Evolutionary conservation across 1,140 invertebrate species (phyloP), one percentile per base, ranked within the genome.

Genomic region (Polypedilum vanderplanki): DNA sequence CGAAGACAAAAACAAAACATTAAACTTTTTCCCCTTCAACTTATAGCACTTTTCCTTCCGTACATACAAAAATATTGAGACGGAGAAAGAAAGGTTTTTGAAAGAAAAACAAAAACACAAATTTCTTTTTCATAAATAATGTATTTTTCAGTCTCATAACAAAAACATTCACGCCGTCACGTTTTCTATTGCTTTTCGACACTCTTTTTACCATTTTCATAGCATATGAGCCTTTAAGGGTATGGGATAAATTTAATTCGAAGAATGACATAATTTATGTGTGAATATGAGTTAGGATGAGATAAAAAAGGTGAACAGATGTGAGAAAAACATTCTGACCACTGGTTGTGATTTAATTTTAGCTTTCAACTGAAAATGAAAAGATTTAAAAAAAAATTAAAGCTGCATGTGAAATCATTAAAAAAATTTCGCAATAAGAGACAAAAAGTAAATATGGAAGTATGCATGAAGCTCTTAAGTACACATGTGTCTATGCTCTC

Each of bases 161-260:
- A 57, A 57, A 57, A 57, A 57, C 46, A 57, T 57, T 57, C n/a
- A 57, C 46, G 46, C 46, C n/a, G 46, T 57, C 46, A 57, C 46
- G 46, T 57, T 57, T 57, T 57, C 46, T 57, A 57, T 57, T 57
- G 46, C 46, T 57, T 57, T 57, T 57, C 46, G 12, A 57, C 46
- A 57, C 46, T 57, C n/a, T 57, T 57, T 15, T 57, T 57, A 57
- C 12, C 46, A 57, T n/a, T n/a, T n/a, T n/a, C n/a, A 12, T 57
- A 57, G 46, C 46, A 57, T 57, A 12, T 57, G 46, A 57, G 15
- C 24, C 1, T n/a, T 33, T 3, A 5, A 33, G 24, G 24, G 24
- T 3, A 33, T 33, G 24, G n/a, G 24, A 15, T 12, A 57, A 57
- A n/a, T 57, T 57, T 57, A 57, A 57, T 57, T 57, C 46, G 46